phyloP scores from a whole-genome alignment of 2,797 vertebrate species.

The Cossypha caffra region DNA sequence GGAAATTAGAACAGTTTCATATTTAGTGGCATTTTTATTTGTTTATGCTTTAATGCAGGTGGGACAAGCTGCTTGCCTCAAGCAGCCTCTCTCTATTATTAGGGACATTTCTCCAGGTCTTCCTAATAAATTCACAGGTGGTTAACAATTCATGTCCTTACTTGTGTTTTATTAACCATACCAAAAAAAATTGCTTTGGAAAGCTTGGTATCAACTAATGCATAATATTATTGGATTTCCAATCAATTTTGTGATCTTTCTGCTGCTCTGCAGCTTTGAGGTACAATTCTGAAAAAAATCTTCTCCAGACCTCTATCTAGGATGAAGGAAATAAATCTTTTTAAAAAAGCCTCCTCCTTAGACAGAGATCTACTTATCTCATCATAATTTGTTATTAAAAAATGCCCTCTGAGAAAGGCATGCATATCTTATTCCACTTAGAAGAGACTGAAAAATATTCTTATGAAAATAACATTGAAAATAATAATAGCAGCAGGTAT shows the following conservation, averaged over 20 bases:
- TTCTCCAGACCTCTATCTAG: not conserved
- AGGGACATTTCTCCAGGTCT: not conserved
- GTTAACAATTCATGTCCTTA: not conserved
- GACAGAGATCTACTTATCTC: not conserved
- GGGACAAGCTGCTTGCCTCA: not conserved
- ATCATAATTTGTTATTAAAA: not conserved
- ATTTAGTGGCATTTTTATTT: slow-evolving; percentile 2
- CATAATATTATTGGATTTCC: not conserved
- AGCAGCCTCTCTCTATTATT: not conserved
- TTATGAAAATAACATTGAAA: not conserved
- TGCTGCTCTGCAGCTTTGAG: not conserved
- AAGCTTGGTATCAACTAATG: not conserved
- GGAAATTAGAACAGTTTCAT: not conserved
- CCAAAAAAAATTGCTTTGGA: not conserved
- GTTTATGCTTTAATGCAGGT: not conserved
- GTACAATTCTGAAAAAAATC: not conserved
- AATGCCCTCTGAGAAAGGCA: not conserved
- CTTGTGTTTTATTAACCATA: not conserved
- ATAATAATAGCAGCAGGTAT: not conserved
- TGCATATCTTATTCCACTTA: not conserved
- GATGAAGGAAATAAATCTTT: not conserved
- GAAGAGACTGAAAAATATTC: not conserved
- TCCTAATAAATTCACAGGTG: not conserved
- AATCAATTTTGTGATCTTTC: not conserved
- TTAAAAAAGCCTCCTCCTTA: not conserved